Evolutionary conservation across 2,797 vertebrate species (phyloP).

Genomic region (Epinephelus awoara): DNA sequence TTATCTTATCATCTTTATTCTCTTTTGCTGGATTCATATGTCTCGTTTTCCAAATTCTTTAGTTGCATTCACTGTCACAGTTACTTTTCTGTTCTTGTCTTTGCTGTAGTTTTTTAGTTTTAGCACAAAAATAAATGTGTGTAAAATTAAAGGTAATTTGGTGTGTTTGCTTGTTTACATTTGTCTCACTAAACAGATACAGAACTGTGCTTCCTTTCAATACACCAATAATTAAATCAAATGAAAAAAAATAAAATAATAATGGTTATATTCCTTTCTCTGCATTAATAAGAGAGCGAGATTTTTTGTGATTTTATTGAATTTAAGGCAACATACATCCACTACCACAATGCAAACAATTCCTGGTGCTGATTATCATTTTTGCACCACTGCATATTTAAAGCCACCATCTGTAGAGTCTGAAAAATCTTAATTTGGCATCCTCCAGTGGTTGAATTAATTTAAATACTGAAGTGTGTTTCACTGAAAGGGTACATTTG

Average conservation of each 20-base stretch:
- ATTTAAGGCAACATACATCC: slow-evolving; percentile 41
- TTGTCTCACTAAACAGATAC: neutral
- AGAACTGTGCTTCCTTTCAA: neutral
- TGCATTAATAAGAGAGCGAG: neutral
- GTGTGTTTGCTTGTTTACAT: neutral
- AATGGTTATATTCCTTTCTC: neutral
- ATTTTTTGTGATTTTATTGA: slow-evolving; percentile 31
- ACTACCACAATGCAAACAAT: neutral
- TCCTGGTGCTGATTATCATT: neutral
- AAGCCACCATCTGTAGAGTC: neutral
- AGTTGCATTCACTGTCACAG: too few relatives aligned
- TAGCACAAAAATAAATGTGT: slow-evolving; percentile 19
- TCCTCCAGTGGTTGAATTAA: too few relatives aligned
- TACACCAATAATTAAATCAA: too few relatives aligned
- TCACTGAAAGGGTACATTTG: too few relatives aligned
- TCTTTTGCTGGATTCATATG: neutral
- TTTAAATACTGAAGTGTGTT: too few relatives aligned
- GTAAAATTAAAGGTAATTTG: neutral
- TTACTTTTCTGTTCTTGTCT: neutral
- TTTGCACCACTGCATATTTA: neutral
- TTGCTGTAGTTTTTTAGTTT: neutral
- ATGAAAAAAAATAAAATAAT: neutral
- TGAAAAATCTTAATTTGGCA: too few relatives aligned
- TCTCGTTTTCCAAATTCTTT: neutral
- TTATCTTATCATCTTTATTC: neutral